phyloP scores from a whole-genome alignment of 2,888 invertebrate species.

The Eristalinus aeneus region DNA sequence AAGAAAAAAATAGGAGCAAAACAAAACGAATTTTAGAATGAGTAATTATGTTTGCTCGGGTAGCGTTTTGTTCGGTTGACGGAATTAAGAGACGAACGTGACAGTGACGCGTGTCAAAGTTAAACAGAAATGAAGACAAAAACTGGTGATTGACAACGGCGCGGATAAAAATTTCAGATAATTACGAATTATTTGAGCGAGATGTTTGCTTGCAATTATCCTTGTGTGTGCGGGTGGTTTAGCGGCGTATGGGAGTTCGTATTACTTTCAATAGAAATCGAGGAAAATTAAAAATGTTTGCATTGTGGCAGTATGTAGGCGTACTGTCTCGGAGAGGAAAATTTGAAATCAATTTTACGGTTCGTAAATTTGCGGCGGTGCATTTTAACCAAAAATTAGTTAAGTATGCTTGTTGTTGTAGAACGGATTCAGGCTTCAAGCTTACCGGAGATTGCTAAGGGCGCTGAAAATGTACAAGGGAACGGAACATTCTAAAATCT shows the following conservation, averaged over 20 bases:
- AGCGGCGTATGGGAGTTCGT: neutral
- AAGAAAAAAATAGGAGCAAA: neutral
- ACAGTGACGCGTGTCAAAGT: slow-evolving; percentile 22
- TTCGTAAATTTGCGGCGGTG: neutral
- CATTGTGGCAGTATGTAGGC: neutral
- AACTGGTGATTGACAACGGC: neutral
- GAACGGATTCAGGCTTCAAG: neutral
- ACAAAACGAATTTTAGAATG: neutral
- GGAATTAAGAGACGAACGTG: slow-evolving; percentile 1
- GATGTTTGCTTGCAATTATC: neutral
- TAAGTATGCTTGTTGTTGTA: neutral
- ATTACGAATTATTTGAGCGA: neutral
- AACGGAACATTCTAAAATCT: too few species aligned
- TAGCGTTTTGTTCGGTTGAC: neutral
- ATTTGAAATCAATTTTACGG: neutral
- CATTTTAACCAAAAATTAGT: neutral
- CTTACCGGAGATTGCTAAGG: neutral
- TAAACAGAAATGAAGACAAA: neutral
- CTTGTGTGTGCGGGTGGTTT: neutral
- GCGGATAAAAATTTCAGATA: neutral
- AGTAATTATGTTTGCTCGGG: slow-evolving; percentile 16
- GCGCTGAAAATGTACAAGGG: neutral
- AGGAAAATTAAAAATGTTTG: neutral
- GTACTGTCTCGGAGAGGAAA: neutral
- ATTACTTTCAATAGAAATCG: neutral